phyloP scores from a whole-genome alignment of 2,797 vertebrate species.

The Threskiornis aethiopicus region DNA sequence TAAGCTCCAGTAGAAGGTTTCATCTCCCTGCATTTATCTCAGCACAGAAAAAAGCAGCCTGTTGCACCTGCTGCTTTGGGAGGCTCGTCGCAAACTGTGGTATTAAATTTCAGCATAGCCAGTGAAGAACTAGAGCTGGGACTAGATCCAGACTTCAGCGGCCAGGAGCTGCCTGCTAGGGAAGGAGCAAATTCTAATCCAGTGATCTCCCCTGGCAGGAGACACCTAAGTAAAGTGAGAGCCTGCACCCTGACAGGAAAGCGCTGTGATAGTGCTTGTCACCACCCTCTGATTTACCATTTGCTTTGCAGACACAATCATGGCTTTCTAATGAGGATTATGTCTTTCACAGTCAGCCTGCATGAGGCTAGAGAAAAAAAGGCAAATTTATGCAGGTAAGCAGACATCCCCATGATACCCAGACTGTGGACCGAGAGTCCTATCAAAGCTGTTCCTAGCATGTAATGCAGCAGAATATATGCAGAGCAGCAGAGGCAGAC shows the following conservation, averaged over 20 bases:
- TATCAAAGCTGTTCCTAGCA: neutral
- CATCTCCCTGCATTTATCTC: neutral
- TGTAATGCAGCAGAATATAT: neutral
- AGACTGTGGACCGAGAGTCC: neutral
- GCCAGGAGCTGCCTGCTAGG: neutral
- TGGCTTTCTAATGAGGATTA: neutral
- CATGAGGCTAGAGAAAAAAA: neutral
- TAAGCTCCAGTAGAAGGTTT: neutral
- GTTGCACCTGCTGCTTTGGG: slow-evolving; percentile 23
- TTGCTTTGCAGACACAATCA: neutral
- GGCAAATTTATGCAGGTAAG: neutral
- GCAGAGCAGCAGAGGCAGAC: neutral
- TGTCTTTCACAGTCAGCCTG: neutral
- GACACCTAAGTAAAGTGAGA: neutral
- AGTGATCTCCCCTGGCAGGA: neutral
- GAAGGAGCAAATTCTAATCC: neutral
- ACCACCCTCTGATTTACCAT: neutral
- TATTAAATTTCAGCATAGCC: slow-evolving; percentile 14
- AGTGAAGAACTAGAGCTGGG: neutral
- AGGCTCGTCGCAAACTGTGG: neutral
- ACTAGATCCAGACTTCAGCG: neutral
- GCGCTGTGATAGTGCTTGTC: neutral
- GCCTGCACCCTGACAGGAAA: neutral
- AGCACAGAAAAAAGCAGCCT: neutral
- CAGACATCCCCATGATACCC: neutral